Conservation (phyloP, 2,888 invertebrate species). For the Drosophila diplacantha region DNA sequence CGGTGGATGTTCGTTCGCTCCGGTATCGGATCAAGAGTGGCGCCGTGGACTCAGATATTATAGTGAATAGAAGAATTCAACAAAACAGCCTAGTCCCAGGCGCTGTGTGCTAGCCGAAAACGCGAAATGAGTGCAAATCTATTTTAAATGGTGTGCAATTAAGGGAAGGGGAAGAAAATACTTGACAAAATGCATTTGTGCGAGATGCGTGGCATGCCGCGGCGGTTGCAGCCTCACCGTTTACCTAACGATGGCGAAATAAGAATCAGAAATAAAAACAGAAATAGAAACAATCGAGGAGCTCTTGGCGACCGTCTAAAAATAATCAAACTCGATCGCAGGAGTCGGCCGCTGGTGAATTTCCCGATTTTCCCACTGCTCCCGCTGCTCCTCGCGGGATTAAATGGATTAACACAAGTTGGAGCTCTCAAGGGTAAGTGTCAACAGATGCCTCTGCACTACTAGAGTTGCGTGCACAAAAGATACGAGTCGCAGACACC, state of each 20-base stretch:
- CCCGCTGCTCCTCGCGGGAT: conserved; percentile 65
- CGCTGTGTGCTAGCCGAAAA: conserved; percentile 11
- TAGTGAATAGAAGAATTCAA: conserved; percentile 16
- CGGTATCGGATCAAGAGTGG: conserved; percentile 21
- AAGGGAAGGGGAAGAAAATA: conserved; percentile 29
- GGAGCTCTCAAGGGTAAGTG: conserved; percentile 76
- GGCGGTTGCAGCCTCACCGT: conserved; percentile 34
- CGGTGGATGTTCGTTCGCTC: conserved; percentile 18
- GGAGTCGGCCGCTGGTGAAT: conserved; percentile 21
- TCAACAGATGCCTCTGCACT: conserved; percentile 23
- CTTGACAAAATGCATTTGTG: conserved; percentile 65
- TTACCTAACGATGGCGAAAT: conserved; percentile 40
- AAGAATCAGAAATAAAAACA: conserved; percentile 45
- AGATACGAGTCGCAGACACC: conserved; percentile 2
- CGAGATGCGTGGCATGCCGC: conserved; percentile 56
- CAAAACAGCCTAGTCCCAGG: not conserved
- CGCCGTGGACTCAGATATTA: conserved; percentile 21
- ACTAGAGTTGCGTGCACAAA: conserved; percentile 9
- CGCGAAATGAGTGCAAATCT: conserved; percentile 42
- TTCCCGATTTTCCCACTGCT: conserved; percentile 41
- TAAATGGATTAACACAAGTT: conserved; percentile 76
- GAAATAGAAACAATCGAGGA: conserved; percentile 48
- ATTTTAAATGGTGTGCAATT: conserved; percentile 43
- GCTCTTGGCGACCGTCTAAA: conserved; percentile 54
- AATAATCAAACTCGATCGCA: conserved; percentile 49